These are phyloP conservation scores for Sacculina carcini DNA, from an alignment of 2,888 invertebrate genomes.

Conservation along the genomic window DNA sequence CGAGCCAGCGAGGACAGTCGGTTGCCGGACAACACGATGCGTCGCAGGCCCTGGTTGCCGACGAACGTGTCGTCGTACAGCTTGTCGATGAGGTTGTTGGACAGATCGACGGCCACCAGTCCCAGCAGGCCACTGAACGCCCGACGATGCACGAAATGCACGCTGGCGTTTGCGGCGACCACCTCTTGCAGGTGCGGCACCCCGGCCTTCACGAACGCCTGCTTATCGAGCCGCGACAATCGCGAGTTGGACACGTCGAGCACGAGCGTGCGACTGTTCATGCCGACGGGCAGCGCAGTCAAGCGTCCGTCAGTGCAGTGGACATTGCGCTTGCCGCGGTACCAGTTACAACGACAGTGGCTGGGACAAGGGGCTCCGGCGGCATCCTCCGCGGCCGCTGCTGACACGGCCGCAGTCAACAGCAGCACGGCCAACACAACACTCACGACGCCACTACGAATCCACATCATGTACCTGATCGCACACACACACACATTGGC, in stretches of 20 bases:
- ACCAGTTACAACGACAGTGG: conserved; percentile 69
- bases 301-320: conserved; percentile 55
- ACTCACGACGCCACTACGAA: no score
- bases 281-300: conserved; percentile 41
- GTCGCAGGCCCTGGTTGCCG: conserved; percentile 52
- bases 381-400: no score
- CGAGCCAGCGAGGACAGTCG: conserved; percentile 41
- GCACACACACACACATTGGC: no score
- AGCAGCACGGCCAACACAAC: no score
- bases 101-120: conserved; percentile 59
- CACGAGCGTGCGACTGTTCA: conserved; percentile 57
- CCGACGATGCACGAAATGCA: conserved; percentile 47
- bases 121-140: conserved; percentile 66
- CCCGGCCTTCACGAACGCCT: conserved; percentile 25
- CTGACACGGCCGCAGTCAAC: no score
- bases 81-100: conserved; percentile 37
- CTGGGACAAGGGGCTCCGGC: no score
- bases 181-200: conserved; percentile 59
- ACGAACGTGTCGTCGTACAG: conserved; percentile 47
- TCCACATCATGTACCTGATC: no score
- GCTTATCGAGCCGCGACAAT: conserved; percentile 38
- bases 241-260: conserved; percentile 57
- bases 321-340: conserved; percentile 53
- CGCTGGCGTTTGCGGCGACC: conserved; percentile 44
- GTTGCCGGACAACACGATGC: conserved; percentile 53